Base-by-base conservation (phyloP, 2,888 invertebrate genomes). In the Nomada flava region DNA sequence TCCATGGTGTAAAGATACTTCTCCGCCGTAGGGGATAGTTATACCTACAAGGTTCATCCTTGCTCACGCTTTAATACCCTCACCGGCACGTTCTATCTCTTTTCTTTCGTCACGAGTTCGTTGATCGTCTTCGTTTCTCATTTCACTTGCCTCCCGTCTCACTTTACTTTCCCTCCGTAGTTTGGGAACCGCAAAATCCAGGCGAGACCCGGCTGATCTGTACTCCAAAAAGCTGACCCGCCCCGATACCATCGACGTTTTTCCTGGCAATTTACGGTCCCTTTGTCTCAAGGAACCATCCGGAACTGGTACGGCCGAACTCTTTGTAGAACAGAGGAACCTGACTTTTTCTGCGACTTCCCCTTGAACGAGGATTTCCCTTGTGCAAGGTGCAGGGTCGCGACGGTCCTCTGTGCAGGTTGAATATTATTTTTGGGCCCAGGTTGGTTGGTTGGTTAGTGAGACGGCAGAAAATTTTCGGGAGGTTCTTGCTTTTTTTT, bases 271-370 rank as follows among this genome's bases (percentile, higher is more conserved):
- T 89, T 89, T 88, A 86, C 83, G 74, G 78, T 69, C 82, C 86
- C 86, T 87, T 91, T 89, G 89, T 88, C 84, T 90, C 79, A 80
- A 83, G 83, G 73, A 88, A 86, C 77, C 81, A 81, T 76, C 80
- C 82, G 42, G 81, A 29, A 36, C 71, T 81, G 44, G 42, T 20
- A 67, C 67, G 60, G 62, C 53, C 36, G 20, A 68, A 57, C 60
- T 36, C 59, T 29, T 20, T 42, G 13, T 3, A 3, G 57, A 23
- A 57, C 23, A 57, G 20, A 23, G 26, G 20, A 26, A 23, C 57
- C 57, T 57, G 57, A 55, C 55, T 23, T 57, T 20, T 23, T 57
- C 26, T 20, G 57, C 13, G 20, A 4, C 53, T 57, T 11, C 23
- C 23, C 57, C 15, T 47, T 13, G 47, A 47, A 11, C 47, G 15